Base-by-base conservation (phyloP, 2,797 vertebrate species). In the Enteromius fasciolatus region DNA sequence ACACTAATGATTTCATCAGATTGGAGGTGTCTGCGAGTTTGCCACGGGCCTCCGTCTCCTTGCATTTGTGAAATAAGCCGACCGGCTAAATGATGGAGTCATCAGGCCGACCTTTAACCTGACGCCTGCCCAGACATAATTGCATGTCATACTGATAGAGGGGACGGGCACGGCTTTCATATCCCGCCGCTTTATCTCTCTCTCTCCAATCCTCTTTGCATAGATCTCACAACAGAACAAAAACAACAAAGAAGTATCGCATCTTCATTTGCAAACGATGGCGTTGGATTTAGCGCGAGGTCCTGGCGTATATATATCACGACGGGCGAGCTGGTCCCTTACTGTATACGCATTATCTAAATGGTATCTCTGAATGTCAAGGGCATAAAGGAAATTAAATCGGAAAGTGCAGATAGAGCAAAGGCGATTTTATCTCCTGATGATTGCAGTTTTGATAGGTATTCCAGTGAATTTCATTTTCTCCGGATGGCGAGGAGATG, bases 311-410 rank as follows among this genome's bases (percentile, higher is more conserved):
- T 98, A 31, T n/a, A 46, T 46, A n/a, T 77, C 96, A 98, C 94
- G 95, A 94, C 91, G 90, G 92, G 94, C 93, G 93, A 97, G 96
- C 95, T 95, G 95, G 96, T 97, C 95, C 91, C 95, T 96, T 97
- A 97, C 97, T 97, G 93, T 96, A 95, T 96, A 96, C 94, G 95
- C 96, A 98, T 97, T 97, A 98, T 99, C 98, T 98, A 98, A 98
- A 98, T 98, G 97, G 96, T 98, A 98, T 98, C 97, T 95, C 95
- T 96, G 96, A 96, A 97, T 99, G 97, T 99, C 97, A 99, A 99
- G 98, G 98, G 97, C 97, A 98, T 96, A 97, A 96, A 97, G 97
- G 97, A 99, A 99, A 99, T 99, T 97, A 99, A 99, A 99, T 98
- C 97, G 97, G 98, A 98, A 98, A 98, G 97, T 98, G 97, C 97